Evolutionary conservation across 2,797 vertebrate genomes (phyloP).

Genomic region (Triplophysa yarkandensis): DNA sequence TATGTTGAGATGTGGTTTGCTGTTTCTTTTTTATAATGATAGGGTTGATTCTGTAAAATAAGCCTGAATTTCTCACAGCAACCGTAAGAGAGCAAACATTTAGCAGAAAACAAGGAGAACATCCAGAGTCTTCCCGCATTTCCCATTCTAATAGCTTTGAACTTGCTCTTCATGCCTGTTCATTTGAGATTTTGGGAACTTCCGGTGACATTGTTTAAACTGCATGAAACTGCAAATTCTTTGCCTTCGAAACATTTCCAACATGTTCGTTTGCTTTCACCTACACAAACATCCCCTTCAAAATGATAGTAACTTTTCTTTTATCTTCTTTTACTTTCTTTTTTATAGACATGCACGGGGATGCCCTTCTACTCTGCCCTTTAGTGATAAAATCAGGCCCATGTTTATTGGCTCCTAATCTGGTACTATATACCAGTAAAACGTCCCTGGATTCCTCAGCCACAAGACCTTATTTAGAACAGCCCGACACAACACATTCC

Average conservation of each 20-base stretch:
- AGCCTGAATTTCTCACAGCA: not conserved
- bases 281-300: not conserved
- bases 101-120: not conserved
- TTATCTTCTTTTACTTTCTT: constrained; percentile 43
- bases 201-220: not conserved
- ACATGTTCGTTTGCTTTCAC: constrained; percentile 3
- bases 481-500: constrained; percentile 26
- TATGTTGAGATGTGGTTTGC: constrained; percentile 5
- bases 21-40: not conserved
- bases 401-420: constrained; percentile 28
- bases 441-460: constrained; percentile 30
- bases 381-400: not conserved
- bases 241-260: not conserved
- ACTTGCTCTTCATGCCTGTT: not conserved
- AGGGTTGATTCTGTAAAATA: not conserved
- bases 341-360: constrained; percentile 27
- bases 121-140: not conserved
- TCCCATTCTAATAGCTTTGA: not conserved
- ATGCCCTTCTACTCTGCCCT: constrained; percentile 12
- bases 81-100: constrained; percentile 3
- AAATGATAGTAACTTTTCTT: not conserved
- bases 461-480: constrained; percentile 15
- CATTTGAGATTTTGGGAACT: not conserved
- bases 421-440: constrained; percentile 18
- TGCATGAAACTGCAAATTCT: not conserved